Conservation (phyloP, 2,113 vertebrate genomes). For the Bujurquina vittata region DNA sequence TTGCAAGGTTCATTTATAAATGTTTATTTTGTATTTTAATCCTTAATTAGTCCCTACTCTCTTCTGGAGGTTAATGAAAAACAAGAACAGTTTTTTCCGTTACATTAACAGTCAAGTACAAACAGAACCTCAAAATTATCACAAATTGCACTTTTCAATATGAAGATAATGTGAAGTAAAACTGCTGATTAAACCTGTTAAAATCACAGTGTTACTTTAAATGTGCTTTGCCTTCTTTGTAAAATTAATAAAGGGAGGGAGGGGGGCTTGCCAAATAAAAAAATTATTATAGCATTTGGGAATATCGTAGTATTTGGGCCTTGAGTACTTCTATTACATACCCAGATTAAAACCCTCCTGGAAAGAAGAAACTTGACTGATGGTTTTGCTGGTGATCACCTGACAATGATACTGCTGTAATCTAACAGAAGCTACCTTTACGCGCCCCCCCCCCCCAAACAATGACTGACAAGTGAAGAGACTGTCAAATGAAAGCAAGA, state of each 20-base stretch:
- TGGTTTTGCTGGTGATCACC: slow-evolving; percentile 1
- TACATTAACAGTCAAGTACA: background rate
- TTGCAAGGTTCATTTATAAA: background rate
- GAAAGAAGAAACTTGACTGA: background rate
- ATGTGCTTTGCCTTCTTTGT: background rate
- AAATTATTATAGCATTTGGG: background rate
- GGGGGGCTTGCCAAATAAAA: slow-evolving; percentile 1
- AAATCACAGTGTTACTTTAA: background rate
- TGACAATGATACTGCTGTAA: slow-evolving; percentile 33
- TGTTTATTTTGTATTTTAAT: background rate
- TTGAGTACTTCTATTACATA: background rate
- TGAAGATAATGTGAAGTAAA: slow-evolving; percentile 2
- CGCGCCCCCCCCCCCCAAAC: background rate
- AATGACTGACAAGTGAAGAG: slow-evolving; percentile 36
- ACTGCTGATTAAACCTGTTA: background rate
- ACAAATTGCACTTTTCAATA: background rate
- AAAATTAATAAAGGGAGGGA: background rate
- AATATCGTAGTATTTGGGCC: slow-evolving; percentile 1
- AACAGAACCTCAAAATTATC: background rate
- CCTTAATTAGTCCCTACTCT: slow-evolving; percentile 7
- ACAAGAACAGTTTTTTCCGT: background rate
- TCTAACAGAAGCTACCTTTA: slow-evolving; percentile 35
- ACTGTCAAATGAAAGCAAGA: slow-evolving; percentile 39
- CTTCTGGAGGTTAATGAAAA: background rate
- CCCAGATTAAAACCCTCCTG: background rate